These are phyloP conservation scores for Philhelius pedissequus DNA, from an alignment of 2,888 invertebrate species.

Conservation along the genomic window DNA sequence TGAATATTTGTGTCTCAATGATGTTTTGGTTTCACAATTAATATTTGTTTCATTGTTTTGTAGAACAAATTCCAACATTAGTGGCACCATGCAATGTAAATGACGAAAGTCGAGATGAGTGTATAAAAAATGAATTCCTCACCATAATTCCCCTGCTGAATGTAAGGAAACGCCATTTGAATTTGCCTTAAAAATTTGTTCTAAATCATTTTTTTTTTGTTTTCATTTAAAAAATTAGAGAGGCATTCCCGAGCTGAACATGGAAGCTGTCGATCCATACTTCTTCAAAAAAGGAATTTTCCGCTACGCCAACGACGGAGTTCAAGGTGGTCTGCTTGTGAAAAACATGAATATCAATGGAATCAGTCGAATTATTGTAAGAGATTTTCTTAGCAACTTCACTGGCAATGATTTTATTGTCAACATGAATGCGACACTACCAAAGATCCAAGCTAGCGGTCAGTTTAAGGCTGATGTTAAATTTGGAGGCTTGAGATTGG, in stretches of 20 bases:
- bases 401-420: constrained; percentile 82
- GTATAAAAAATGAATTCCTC: constrained; percentile 81
- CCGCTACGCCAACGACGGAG: constrained; percentile 76
- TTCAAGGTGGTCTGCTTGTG: constrained; percentile 75
- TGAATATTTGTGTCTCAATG: too few species aligned
- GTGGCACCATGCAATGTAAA: constrained; percentile 81
- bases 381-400: constrained; percentile 81
- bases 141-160: constrained; percentile 78
- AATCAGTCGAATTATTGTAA: constrained; percentile 80
- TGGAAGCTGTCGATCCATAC: constrained; percentile 75
- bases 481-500: constrained; percentile 82
- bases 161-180: too few species aligned
- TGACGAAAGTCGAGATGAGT: constrained; percentile 81
- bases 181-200: too few species aligned
- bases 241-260: constrained; percentile 73
- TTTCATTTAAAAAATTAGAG: too few species aligned
- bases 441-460: constrained; percentile 81
- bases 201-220: too few species aligned
- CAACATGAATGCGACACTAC: constrained; percentile 82
- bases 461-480: constrained; percentile 83
- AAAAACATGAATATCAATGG: constrained; percentile 81
- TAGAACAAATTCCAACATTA: constrained; percentile 76
- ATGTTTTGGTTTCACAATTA: too few species aligned
- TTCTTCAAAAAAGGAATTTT: constrained; percentile 76
- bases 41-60: too few species aligned